phyloP scores from a whole-genome alignment of 2,113 vertebrate genomes.

The Ahaetulla prasina region DNA sequence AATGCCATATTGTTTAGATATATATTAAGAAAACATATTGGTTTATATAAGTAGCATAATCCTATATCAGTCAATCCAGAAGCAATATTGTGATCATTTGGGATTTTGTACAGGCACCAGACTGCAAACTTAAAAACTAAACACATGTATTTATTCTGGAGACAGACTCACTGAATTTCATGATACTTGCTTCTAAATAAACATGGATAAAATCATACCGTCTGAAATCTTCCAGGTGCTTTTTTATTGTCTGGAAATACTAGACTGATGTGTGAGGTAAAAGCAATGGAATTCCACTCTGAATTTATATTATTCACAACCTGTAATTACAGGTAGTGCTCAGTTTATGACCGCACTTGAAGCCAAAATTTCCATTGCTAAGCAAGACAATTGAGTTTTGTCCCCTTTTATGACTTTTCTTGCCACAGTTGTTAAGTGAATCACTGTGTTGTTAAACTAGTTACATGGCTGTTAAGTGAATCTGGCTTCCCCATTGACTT shows the following conservation, averaged over 20 bases:
- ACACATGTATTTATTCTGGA: background rate
- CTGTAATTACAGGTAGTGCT: background rate
- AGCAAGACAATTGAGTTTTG: background rate
- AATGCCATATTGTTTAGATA: background rate
- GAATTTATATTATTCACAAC: conserved; percentile 16
- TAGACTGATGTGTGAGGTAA: conserved; percentile 8
- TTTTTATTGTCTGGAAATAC: conserved; percentile 23
- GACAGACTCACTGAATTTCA: background rate
- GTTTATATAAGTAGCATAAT: background rate
- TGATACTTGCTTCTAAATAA: background rate
- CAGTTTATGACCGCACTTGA: background rate
- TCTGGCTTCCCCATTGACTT: background rate
- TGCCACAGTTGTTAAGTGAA: background rate
- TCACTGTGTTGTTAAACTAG: background rate
- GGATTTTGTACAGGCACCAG: background rate
- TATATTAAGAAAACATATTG: background rate
- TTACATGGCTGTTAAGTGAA: background rate
- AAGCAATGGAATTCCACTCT: background rate
- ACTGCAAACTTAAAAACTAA: background rate
- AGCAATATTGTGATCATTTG: background rate
- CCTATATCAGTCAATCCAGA: background rate
- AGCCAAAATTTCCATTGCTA: background rate
- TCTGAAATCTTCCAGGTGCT: background rate
- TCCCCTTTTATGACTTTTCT: background rate
- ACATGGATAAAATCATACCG: background rate